phyloP scores from a whole-genome alignment of 2,797 vertebrate genomes.

The Anas flavirostris region DNA sequence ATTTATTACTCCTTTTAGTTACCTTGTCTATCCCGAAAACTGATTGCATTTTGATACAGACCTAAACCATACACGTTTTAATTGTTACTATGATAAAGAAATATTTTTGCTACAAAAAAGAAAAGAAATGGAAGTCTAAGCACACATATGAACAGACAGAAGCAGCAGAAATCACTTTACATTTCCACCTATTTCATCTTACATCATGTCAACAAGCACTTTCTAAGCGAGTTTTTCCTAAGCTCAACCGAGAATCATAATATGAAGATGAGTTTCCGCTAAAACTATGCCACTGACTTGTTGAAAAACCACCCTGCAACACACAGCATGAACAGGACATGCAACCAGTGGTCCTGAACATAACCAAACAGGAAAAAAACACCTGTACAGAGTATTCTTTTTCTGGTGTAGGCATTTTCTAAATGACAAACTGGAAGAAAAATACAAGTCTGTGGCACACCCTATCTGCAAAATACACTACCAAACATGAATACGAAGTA shows the following conservation, averaged over 20 bases:
- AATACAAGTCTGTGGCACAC: not conserved
- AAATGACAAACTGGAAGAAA: constrained; percentile 44
- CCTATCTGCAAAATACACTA: not conserved
- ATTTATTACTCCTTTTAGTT: not conserved
- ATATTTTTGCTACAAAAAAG: not conserved
- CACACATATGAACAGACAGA: rapidly evolving
- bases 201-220: not conserved
- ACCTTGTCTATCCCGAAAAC: not conserved
- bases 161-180: not conserved
- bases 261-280: not conserved
- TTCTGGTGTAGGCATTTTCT: constrained; percentile 26
- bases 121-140: not conserved
- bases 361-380: not conserved
- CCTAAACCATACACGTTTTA: not conserved
- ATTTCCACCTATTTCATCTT: not conserved
- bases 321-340: not conserved
- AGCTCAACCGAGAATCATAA: not conserved
- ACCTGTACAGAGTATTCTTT: not conserved
- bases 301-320: not conserved
- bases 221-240: not conserved
- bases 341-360: not conserved
- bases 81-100: not conserved
- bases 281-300: not conserved
- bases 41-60: not conserved
- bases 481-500: not conserved